A percentile compares a stretch with the other conserved stretches of the same genome.
Conservation (phyloP, 1,140 invertebrate genomes). For the Cydia strobilella region DNA sequence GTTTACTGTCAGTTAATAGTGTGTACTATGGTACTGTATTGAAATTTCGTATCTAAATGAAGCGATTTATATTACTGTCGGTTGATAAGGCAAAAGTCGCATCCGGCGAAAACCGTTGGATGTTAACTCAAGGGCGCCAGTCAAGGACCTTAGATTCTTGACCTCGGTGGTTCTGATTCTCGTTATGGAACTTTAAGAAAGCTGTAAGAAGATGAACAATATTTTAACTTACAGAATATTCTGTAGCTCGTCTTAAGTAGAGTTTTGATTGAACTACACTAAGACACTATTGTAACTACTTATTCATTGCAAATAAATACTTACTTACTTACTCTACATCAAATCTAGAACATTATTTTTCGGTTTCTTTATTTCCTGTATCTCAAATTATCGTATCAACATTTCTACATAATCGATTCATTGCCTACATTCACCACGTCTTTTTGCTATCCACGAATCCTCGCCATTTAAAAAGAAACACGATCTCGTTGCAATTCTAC, state of each 20-base stretch:
- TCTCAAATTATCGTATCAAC: too few relatives aligned
- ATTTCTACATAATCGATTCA: too few relatives aligned
- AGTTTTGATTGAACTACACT: too few relatives aligned
- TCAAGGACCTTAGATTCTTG: slow-evolving; percentile 67
- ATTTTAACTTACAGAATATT: neutral
- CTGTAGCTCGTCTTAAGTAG: neutral
- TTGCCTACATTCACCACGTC: neutral
- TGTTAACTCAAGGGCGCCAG: slow-evolving; percentile 68
- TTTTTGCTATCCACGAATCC: neutral
- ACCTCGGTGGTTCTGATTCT: slow-evolving; percentile 44
- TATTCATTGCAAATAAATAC: too few relatives aligned
- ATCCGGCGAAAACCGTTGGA: slow-evolving; percentile 54
- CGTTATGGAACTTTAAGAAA: neutral
- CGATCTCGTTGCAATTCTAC: slow-evolving; percentile 4
- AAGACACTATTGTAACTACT: too few relatives aligned
- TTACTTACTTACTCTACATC: too few relatives aligned
- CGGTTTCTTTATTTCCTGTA: too few relatives aligned
- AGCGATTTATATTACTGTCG: neutral
- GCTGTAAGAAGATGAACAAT: neutral
- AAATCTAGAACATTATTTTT: too few relatives aligned
- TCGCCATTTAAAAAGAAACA: neutral
- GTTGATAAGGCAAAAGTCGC: slow-evolving; percentile 24
- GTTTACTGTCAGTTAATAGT: neutral
- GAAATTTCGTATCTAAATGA: slow-evolving; percentile 12
- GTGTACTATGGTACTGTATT: neutral